phyloP scores from a whole-genome alignment of 2,888 invertebrate species.

The Apocheima hispidaria region DNA sequence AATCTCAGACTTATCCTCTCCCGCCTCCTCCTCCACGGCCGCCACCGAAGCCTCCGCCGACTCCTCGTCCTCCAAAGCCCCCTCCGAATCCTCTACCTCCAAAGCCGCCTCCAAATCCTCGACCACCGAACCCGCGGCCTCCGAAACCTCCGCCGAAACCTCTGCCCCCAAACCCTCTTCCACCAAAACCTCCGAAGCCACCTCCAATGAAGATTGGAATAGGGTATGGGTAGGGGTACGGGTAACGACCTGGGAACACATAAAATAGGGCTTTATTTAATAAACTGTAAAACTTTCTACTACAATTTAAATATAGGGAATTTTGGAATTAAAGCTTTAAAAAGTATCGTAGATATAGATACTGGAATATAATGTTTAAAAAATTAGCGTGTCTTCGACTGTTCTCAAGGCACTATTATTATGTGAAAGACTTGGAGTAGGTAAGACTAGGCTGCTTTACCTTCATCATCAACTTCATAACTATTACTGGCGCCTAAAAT shows the following conservation, averaged over 20 bases:
- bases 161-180: slow-evolving; percentile 35
- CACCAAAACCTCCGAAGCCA: slow-evolving; percentile 33
- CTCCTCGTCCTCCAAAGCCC: slow-evolving; percentile 51
- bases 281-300: too few species aligned
- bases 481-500: not conserved
- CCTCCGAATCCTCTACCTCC: slow-evolving; percentile 58
- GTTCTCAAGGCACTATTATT: too few species aligned
- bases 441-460: not conserved
- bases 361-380: too few species aligned
- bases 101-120: slow-evolving; percentile 54
- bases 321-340: not conserved
- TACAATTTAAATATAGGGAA: too few species aligned
- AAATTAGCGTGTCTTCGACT: too few species aligned
- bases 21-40: slow-evolving; percentile 43
- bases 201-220: slow-evolving; percentile 53
- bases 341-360: not conserved
- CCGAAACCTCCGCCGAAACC: slow-evolving; percentile 44
- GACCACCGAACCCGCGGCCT: slow-evolving; percentile 48
- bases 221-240: slow-evolving; percentile 46
- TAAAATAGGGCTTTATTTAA: too few species aligned
- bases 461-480: not conserved
- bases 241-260: slow-evolving; percentile 47
- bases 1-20: slow-evolving; percentile 19
- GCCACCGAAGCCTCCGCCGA: slow-evolving; percentile 47
- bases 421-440: not conserved